phyloP scores from a whole-genome alignment of 23 tunicate species.

The Aplidium turbinatum region DNA sequence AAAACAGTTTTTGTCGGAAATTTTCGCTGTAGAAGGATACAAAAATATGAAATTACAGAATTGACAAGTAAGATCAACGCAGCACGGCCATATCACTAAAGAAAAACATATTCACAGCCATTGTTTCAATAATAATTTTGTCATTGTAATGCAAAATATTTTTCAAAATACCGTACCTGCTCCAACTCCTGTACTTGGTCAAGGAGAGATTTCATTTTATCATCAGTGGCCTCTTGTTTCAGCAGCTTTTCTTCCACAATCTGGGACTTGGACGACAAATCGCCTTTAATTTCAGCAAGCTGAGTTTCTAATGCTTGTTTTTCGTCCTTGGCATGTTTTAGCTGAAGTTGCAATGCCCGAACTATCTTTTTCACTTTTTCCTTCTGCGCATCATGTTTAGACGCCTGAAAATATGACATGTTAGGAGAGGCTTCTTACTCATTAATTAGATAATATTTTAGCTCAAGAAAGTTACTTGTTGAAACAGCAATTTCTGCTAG shows the following conservation, averaged over 20 bases:
- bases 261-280: not conserved
- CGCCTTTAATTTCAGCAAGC: constrained; percentile 2
- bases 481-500: too few species aligned
- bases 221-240: constrained; percentile 20
- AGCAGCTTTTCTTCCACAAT: constrained; percentile 21
- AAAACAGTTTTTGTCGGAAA: too few species aligned
- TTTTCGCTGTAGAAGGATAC: too few species aligned
- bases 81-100: too few species aligned
- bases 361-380: constrained; percentile 67
- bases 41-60: too few species aligned
- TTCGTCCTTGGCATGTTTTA: constrained; percentile 70
- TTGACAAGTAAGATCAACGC: too few species aligned
- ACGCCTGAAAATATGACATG: constrained; percentile 21
- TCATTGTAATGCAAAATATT: too few species aligned
- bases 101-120: too few species aligned
- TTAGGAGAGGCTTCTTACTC: too few species aligned
- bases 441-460: too few species aligned
- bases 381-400: constrained; percentile 71
- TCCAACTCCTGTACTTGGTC: constrained; percentile 30
- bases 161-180: too few species aligned
- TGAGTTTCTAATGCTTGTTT: constrained; percentile 35
- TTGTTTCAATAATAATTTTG: too few species aligned
- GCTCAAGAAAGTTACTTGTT: not conserved
- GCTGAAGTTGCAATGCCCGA: constrained; percentile 56
- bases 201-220: constrained; percentile 18